Evolutionary conservation across 2,888 invertebrate species (phyloP).

Genomic region (Atrina japonica): DNA sequence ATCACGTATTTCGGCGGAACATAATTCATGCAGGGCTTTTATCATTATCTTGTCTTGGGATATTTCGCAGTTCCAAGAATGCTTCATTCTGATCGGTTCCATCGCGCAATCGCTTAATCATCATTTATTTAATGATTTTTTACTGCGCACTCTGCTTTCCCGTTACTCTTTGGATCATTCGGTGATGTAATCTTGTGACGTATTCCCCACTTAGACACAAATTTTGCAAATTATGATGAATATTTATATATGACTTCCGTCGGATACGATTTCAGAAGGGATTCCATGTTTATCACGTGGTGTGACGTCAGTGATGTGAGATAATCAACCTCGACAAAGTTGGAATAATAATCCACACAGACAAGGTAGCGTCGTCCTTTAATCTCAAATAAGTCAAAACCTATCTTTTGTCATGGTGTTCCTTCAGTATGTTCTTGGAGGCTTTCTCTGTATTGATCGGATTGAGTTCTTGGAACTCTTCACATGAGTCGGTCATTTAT

Average conservation of each 20-base stretch:
- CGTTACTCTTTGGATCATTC: slow-evolving; percentile 32
- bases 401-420: slow-evolving; percentile 29
- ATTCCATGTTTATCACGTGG: slow-evolving; percentile 14
- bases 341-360: too few species aligned
- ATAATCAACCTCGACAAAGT: too few species aligned
- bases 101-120: slow-evolving; percentile 23
- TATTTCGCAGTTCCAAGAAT: slow-evolving; percentile 37
- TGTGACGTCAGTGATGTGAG: neutral
- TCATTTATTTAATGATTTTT: slow-evolving; percentile 36
- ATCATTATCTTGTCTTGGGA: slow-evolving; percentile 39
- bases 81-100: slow-evolving; percentile 17
- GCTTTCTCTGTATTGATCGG: neutral
- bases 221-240: slow-evolving; percentile 24
- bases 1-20: slow-evolving; percentile 37
- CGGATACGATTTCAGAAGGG: neutral
- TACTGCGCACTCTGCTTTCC: slow-evolving; percentile 43
- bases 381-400: slow-evolving; percentile 22
- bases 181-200: too few species aligned
- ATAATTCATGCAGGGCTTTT: slow-evolving; percentile 40
- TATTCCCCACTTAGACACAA: too few species aligned
- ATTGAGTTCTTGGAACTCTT: slow-evolving; percentile 14
- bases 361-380: slow-evolving; percentile 22
- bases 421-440: slow-evolving; percentile 11
- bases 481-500: slow-evolving; percentile 16
- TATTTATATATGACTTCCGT: slow-evolving; percentile 35